Base-by-base conservation (phyloP, 2,888 invertebrate genomes). In the Atrina japonica region DNA sequence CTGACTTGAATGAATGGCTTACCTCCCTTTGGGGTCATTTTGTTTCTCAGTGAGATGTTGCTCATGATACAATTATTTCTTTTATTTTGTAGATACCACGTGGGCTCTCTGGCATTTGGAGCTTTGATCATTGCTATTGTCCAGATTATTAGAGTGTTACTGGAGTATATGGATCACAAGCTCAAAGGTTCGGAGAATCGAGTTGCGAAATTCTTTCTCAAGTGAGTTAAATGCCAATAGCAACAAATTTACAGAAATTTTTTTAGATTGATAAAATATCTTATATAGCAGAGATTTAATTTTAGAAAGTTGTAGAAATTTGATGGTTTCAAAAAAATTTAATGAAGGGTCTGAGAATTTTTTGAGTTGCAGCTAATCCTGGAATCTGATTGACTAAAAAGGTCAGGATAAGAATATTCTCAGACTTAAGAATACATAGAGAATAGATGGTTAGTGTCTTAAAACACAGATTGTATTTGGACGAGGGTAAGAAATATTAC, bases 41-140 rank as follows among this genome's bases (percentile, higher is more conserved):
- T 53, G 7, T 2, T 29, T 18, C 53, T 29, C 16, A 29, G 11
- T 53, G n/a, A 7, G 1, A 40, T 35, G 7, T 30, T 29, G 27
- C 11, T 14, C 1, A 43, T 29, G 14, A 30, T 43, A 3, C 0
- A 14, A 18, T 23, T 56, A 30, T 59, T 55, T 27, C 5, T 52
- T 47, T 35, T 60, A 18, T 68, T 7, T 77, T 75, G 50, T 90
- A 95, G 96, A 68, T 96, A 95, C 89, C 96, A 97, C 90, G 89
- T 96, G 78, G 98, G 98, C 1, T 97, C 98, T 0, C 91, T 98
- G 21, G 98, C 98, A 0, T 95, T 98, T 85, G 98, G 98, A 0
- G 94, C 97, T 0, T 92, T 98, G 3, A 94, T 98, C 63, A 94
- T 99, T 81, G 96, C 98, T 25, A 95, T 97, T 66, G 96, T 97